phyloP scores from a whole-genome alignment of 2,888 invertebrate species.

The Tachystola acroxantha region DNA sequence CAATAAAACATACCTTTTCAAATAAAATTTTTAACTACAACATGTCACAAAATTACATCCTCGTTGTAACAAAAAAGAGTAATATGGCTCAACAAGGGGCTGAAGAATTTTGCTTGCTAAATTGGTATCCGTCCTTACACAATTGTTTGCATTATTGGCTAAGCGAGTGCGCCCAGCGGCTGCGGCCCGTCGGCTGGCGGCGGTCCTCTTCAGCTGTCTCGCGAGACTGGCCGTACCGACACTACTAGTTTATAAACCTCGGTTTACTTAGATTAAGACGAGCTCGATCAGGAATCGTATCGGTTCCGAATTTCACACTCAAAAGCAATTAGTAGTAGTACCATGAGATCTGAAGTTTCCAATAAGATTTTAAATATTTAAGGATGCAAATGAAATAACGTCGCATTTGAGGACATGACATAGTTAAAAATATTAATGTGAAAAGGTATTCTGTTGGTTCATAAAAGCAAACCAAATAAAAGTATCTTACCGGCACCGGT shows the following conservation, averaged over 20 bases:
- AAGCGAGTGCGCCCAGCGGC: constrained; percentile 26
- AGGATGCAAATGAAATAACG: constrained; percentile 71
- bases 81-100: constrained; percentile 43
- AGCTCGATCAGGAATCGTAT: constrained; percentile 34
- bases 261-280: constrained; percentile 29
- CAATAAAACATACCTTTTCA: constrained; percentile 77
- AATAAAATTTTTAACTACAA: constrained; percentile 70
- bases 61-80: constrained; percentile 44
- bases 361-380: constrained; percentile 53
- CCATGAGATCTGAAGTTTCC: constrained; percentile 74
- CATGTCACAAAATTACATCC: constrained; percentile 70
- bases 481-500: constrained; percentile 61
- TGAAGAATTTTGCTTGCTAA: constrained; percentile 55
- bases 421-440: constrained; percentile 76
- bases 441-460: constrained; percentile 77
- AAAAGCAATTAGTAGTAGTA: constrained; percentile 57
- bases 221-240: constrained; percentile 32
- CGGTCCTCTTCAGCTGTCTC: constrained; percentile 31
- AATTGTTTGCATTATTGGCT: constrained; percentile 73
- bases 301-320: constrained; percentile 56
- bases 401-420: constrained; percentile 75
- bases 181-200: constrained; percentile 1
- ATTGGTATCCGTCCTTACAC: constrained; percentile 76
- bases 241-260: constrained; percentile 31
- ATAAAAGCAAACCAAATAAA: constrained; percentile 60